phyloP scores from a whole-genome alignment of 2,888 invertebrate genomes.

The Agrotis segetum region DNA sequence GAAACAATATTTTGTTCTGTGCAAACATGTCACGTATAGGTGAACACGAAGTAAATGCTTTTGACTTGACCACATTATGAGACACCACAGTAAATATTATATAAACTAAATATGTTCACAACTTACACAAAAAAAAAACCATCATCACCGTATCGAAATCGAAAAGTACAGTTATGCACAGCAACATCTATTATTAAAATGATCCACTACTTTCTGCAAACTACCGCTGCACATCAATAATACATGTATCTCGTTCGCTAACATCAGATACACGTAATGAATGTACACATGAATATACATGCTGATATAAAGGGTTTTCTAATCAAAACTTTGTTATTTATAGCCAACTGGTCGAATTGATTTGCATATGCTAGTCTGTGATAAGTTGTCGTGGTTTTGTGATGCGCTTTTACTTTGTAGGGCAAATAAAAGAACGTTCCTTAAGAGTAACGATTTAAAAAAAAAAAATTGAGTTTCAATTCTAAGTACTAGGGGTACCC shows the following conservation, averaged over 20 bases:
- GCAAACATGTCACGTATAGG: no score
- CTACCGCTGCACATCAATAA: conserved; percentile 61
- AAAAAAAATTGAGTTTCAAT: no score
- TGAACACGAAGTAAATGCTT: no score
- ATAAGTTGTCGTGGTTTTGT: conserved; percentile 41
- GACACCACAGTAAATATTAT: no score
- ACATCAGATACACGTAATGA: conserved; percentile 76
- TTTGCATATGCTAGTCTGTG: conserved; percentile 82
- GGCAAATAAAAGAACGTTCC: background rate
- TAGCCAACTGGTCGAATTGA: conserved; percentile 76
- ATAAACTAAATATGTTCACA: no score
- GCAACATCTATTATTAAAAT: conserved; percentile 45
- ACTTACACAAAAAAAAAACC: no score
- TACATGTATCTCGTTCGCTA: conserved; percentile 63
- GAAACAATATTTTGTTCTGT: no score
- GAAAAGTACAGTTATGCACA: conserved; percentile 19
- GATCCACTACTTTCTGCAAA: conserved; percentile 43
- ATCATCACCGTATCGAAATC: no score
- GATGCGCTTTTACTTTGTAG: conserved; percentile 1
- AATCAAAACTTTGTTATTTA: conserved; percentile 89
- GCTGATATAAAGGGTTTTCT: conserved; percentile 80
- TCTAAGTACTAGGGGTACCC: no score
- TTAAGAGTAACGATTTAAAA: no score
- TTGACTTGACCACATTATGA: no score
- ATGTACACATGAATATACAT: conserved; percentile 87